These are phyloP conservation scores for Amphimedon queenslandica DNA, from an alignment of 37 sponge, comb jelly and placozoan genomes.

Conservation along the genomic window DNA sequence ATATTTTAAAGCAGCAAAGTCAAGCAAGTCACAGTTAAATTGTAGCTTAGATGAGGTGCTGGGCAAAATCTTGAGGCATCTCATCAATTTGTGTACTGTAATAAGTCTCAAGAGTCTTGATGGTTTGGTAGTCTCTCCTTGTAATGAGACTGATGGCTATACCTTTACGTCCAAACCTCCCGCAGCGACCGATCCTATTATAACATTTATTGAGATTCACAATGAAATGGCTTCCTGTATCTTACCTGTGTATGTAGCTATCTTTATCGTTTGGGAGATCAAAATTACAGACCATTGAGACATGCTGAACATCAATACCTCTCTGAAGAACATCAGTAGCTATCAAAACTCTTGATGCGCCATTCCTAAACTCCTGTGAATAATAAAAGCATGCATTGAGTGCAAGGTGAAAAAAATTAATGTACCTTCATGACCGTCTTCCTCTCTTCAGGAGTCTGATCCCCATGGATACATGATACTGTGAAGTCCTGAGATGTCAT, in stretches of 20 bases:
- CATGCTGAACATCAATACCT: constrained; percentile 35
- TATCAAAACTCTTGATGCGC: constrained; percentile 17
- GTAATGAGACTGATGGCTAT: constrained; percentile 19
- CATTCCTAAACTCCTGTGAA: constrained; percentile 22
- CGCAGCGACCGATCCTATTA: constrained; percentile 22
- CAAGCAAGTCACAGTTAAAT: no score
- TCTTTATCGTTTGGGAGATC: constrained; percentile 22
- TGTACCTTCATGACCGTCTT: constrained; percentile 16
- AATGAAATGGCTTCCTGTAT: not conserved
- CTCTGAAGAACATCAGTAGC: constrained; percentile 16
- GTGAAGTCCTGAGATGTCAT: constrained; percentile 10
- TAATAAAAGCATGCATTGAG: not conserved
- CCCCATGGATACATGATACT: constrained; percentile 21
- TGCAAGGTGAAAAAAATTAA: not conserved
- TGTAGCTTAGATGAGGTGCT: no score
- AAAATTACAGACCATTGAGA: constrained; percentile 19
- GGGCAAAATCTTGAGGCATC: constrained; percentile 3
- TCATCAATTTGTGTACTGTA: constrained; percentile 11
- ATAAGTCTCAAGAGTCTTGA: constrained; percentile 5
- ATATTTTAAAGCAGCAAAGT: no score
- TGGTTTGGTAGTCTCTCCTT: not conserved
- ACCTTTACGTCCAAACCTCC: constrained; percentile 26
- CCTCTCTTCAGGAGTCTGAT: constrained; percentile 22
- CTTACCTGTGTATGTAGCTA: constrained; percentile 35
- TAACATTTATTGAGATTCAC: not conserved